Evolutionary conservation across 64 coral and sea anemone genomes (phyloP), one percentile per base, ranked within the genome.

Genomic region (Montipora efflorescens): DNA sequence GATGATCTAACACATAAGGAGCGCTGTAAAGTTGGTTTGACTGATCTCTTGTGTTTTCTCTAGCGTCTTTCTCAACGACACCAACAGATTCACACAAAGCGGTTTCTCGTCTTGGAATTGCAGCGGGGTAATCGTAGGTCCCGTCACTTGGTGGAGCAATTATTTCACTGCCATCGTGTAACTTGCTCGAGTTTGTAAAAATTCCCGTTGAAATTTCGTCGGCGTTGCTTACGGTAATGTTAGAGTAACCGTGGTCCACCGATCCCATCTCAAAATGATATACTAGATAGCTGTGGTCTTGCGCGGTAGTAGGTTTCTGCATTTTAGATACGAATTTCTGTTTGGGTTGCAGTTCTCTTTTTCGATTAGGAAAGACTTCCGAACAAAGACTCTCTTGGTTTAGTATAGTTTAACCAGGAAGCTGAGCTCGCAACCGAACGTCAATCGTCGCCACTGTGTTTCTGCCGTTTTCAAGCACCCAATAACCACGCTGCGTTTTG

Each of bases 261-360:
- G 76, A 78, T 11, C 74, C 74, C 76, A 50, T 50, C 15, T 78
- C 76, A 78, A 78, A 78, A 49, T 78, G 76, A 78, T 78, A 78
- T 5, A 78, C 47, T 50, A 78, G 76, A 49, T 78, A 78, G 16
- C 76, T 78, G 15, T 78, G 45, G 46, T 78, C 76, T 49, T 49
- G 48, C 8, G 19, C 6, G 36, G 36, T 36, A 16, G 76, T 1
- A 13, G 76, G 46, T 19, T 78, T n/a, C 44, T 49, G 16, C 76
- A 78, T 51, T n/a, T 4, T 16, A 36, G n/a, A 47, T 57, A 6
- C 53, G 53, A 57, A 3, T 57, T 57, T 57, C 53, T 57, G 53
- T 57, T 57, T 8, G 11, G 11, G 11, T 11, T 57, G 53, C 53
- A 11, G 3, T 1, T 57, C 53, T 8, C 6, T 11, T 3, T 57